Evolutionary conservation across 2,113 vertebrate genomes (phyloP).

Genomic region (Synchiropus splendidus): DNA sequence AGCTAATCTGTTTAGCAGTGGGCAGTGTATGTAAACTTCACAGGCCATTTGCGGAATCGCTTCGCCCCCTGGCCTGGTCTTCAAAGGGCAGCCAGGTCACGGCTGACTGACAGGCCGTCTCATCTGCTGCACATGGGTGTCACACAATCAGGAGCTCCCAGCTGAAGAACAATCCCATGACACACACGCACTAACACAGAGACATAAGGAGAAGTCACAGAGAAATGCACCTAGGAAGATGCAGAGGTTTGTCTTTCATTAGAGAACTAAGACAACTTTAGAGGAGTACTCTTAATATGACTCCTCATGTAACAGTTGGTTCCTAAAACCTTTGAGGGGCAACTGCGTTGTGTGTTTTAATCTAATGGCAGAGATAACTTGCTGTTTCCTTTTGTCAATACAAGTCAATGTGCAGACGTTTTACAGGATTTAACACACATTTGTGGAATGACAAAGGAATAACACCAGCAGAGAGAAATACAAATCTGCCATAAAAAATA

Average conservation of each 20-base stretch:
- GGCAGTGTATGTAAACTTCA: constrained; percentile 99
- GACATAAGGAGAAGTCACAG: constrained; percentile 23
- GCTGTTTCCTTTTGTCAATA: too few relatives aligned
- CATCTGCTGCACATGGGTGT: constrained; percentile 81
- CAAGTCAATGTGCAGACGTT: too few relatives aligned
- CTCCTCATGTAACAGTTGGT: too few relatives aligned
- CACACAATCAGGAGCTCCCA: constrained; percentile 61
- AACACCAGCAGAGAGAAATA: too few relatives aligned
- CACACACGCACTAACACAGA: constrained; percentile 8
- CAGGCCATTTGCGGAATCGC: constrained; percentile 97
- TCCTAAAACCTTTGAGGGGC: too few relatives aligned
- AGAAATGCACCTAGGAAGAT: constrained; percentile 58
- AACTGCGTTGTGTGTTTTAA: too few relatives aligned
- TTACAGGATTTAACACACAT: too few relatives aligned
- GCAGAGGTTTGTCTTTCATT: constrained; percentile 40
- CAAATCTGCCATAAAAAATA: too few relatives aligned
- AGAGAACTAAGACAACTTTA: too few relatives aligned
- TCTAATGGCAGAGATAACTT: too few relatives aligned
- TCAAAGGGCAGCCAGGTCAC: constrained; percentile 82
- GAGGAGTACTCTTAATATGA: too few relatives aligned
- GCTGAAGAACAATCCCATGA: constrained; percentile 33
- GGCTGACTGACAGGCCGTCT: constrained; percentile 90
- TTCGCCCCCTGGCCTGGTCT: constrained; percentile 82
- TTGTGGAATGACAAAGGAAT: too few relatives aligned
- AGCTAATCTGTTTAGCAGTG: constrained; percentile 99